These are phyloP conservation scores for Muscicapa striata DNA, from an alignment of 2,797 vertebrate genomes.

Conservation along the genomic window DNA sequence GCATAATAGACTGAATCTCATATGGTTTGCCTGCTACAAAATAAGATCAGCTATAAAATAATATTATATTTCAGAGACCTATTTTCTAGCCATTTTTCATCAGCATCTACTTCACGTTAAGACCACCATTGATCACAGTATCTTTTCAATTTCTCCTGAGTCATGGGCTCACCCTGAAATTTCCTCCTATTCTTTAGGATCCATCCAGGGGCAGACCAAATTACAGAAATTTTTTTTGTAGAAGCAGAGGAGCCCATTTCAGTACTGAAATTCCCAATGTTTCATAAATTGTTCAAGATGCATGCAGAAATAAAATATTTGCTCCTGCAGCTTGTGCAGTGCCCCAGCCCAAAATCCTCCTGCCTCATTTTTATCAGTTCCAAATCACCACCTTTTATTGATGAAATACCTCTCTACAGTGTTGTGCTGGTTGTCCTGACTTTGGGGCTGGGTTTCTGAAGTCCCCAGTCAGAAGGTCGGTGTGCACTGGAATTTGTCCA, in stretches of 20 bases:
- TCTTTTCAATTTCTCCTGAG: background rate
- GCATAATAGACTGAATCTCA: background rate
- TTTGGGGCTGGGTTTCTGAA: background rate
- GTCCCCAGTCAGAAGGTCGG: rapidly evolving
- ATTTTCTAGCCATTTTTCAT: background rate
- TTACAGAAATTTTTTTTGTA: background rate
- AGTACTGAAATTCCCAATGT: background rate
- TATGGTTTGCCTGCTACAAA: background rate
- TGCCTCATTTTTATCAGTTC: background rate
- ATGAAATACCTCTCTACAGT: background rate
- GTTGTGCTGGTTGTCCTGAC: rapidly evolving
- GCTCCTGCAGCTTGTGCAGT: background rate
- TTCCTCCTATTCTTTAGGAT: background rate
- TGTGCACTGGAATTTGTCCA: background rate
- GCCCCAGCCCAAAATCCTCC: background rate
- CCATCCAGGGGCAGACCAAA: background rate
- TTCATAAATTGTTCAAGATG: background rate
- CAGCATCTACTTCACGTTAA: background rate
- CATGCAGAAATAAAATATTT: background rate
- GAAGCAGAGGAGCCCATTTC: background rate
- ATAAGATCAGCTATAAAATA: background rate
- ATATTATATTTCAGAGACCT: background rate
- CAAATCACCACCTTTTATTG: background rate
- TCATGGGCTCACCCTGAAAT: background rate
- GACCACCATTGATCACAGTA: background rate